Base-by-base conservation (phyloP, 1,140 invertebrate species). In the Tetraneura akinire region DNA sequence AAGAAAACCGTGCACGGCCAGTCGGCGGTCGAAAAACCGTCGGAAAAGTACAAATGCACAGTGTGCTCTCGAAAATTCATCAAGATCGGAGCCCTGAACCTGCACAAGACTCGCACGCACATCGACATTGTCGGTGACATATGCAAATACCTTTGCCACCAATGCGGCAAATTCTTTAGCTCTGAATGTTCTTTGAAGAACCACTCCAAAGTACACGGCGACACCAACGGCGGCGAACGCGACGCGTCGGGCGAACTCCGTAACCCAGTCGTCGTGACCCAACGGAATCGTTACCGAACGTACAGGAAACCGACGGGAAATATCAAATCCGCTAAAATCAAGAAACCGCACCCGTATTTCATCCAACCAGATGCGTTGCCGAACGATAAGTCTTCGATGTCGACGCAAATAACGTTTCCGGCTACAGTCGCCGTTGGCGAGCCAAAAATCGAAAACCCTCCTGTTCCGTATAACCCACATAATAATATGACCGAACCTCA, bases 161-260 rank as follows among this genome's bases (percentile, higher is more conserved):
- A 87, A 32, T 88, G 88, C 80, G 82, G 87, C 81, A 87, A 88
- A 83, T 86, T 86, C 45, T 81, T 88, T 80, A 87, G 86, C 13
- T 85, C 87, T 0, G 84, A 85, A 8, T 87, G 86, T 21, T 85
- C 87, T 0, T 84, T 88, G 23, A 83, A 86, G 13, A 86, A 86
- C 85, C 87, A 88, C 83, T 82, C 87, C n/a, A 84, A 86, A 1
- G 84, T 86, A 9, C 87, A 88, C 64, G 86, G 84, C 26, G 82
- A 86, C 0, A 81, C 82, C 5, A 83, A 84, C 3, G 83, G 83
- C 8, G 62, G 16, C 6, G 16, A 0, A 0, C 57, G 14, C 16
- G 60, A 64, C 3, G 8, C 18, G 18, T 16, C 26, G 26, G 4
- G 2, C 60, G 29, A 18, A 14, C 14, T 1, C 23, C 4, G 14